Evolutionary conservation across 2,113 vertebrate species (phyloP).

Genomic region (Mastomys coucha): DNA sequence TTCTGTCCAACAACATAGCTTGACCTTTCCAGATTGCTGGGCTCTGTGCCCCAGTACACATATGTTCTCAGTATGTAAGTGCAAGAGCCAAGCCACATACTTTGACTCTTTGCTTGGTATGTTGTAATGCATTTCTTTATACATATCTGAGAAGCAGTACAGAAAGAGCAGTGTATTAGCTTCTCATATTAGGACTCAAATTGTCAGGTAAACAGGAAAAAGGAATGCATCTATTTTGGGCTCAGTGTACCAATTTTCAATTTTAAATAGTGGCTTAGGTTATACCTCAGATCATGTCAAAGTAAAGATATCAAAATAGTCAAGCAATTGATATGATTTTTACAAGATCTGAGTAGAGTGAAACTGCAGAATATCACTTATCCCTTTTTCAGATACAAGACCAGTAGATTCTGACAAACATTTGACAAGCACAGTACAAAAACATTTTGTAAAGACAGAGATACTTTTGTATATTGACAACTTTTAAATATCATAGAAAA

Average conservation of each 20-base stretch:
- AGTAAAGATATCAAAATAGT: constrained; percentile 8
- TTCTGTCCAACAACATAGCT: not conserved
- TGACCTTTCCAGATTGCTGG: not conserved
- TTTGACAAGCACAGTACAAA: not conserved
- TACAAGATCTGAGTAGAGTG: not conserved
- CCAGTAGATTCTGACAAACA: not conserved
- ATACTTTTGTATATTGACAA: not conserved
- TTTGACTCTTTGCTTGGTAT: not conserved
- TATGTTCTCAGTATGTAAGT: not conserved
- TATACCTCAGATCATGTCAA: constrained; percentile 3
- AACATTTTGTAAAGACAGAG: not conserved
- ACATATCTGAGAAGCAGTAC: not conserved
- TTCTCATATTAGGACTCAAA: not conserved
- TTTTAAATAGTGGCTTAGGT: not conserved
- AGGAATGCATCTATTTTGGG: not conserved
- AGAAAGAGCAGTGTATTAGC: not conserved
- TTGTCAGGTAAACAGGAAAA: not conserved
- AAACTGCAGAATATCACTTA: not conserved
- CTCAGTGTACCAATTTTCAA: not conserved
- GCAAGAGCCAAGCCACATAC: not conserved
- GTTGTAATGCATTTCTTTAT: not conserved
- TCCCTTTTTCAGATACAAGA: not conserved
- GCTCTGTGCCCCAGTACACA: not conserved
- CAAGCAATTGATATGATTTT: not conserved
- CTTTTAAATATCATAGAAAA: constrained; percentile 32